Base-by-base conservation (phyloP, 2,888 invertebrate species). In the Drosophila mayaguana region DNA sequence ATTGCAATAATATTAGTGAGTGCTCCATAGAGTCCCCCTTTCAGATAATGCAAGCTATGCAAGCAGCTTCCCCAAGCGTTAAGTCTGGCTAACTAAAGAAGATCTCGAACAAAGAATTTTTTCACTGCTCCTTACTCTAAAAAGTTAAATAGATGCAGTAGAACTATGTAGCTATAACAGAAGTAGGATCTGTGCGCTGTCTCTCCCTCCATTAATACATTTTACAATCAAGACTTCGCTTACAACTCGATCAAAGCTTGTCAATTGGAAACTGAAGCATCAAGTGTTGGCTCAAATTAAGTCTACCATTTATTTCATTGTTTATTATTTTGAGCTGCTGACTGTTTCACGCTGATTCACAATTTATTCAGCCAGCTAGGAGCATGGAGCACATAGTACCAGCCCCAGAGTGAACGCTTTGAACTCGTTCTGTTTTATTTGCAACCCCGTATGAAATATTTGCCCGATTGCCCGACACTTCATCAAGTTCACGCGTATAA, bases 401-500 rank as follows among this genome's bases (percentile, higher is more conserved):
- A n/a, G 12, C 40, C 20, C n/a, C 11, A 34, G 12, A 18, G 22
- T 18, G 28, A 40, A 50, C 16, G 45, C 20, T 55, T 50, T 28
- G 22, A 50, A 22, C 66, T 14, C 48, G 55, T 22, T 55, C 36
- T 43, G 7, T 18, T 54, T 40, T 54, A 54, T n/a, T 28, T 38
- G 56, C 36, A 32, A 45, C 22, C 11, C 9, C 18, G 6, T 11
- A 5, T 22, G 38, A 69, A 43, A 51, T 56, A 68, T 67, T 38
- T 67, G n/a, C 42, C 45, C 38, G 55, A 63, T 75, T 56, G 55
- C 20, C 42, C 22, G 57, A 64, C 67, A 62, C 73, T 80, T 70
- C 68, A 78, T 71, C 80, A 76, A 65, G 66, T 72, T 72, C 70
- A 65, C 42, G 63, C 59, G 43, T 32, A 50, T 34, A 59, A 63